These are phyloP conservation scores for Lucifuga dentata DNA, from an alignment of 2,113 vertebrate species.

Conservation along the genomic window DNA sequence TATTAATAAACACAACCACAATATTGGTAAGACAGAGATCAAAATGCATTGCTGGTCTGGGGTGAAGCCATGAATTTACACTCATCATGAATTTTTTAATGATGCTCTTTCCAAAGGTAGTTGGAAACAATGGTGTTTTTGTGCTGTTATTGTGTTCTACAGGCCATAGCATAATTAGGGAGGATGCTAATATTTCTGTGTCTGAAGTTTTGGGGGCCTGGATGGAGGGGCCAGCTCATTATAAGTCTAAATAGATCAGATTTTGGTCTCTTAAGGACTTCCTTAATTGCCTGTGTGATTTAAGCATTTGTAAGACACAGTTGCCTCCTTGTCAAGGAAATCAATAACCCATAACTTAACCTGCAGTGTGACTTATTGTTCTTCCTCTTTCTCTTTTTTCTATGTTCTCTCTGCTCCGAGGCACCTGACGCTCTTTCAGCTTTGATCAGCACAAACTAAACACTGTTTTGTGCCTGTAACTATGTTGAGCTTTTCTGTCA, in stretches of 20 bases:
- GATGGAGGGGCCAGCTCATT: conserved; percentile 31
- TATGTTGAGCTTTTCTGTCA: conserved; percentile 10
- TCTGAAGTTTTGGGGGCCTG: conserved; percentile 15
- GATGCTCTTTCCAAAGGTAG: neutral
- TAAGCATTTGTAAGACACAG: conserved; percentile 36
- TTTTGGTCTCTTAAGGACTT: conserved; percentile 14
- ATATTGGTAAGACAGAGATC: conserved; percentile 41
- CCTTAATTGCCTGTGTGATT: conserved; percentile 54
- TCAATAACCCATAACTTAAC: conserved; percentile 52
- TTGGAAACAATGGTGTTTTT: neutral
- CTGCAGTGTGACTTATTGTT: conserved; percentile 19
- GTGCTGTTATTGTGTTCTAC: conserved; percentile 16
- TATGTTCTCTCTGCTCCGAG: conserved; percentile 22
- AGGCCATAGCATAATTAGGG: conserved; percentile 18
- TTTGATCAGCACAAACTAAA: conserved; percentile 52
- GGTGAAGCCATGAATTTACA: conserved; percentile 17
- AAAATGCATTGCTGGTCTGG: conserved; percentile 21
- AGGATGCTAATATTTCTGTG: conserved; percentile 22
- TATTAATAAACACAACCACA: conserved; percentile 62
- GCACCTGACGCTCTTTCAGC: conserved; percentile 15
- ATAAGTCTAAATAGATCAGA: conserved; percentile 35
- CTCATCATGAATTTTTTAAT: neutral
- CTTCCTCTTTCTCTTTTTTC: conserved; percentile 5
- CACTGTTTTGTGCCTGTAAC: conserved; percentile 12
- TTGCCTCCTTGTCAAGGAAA: conserved; percentile 34